phyloP scores from a whole-genome alignment of 2,113 vertebrate genomes.

The Bambusicola thoracicus region DNA sequence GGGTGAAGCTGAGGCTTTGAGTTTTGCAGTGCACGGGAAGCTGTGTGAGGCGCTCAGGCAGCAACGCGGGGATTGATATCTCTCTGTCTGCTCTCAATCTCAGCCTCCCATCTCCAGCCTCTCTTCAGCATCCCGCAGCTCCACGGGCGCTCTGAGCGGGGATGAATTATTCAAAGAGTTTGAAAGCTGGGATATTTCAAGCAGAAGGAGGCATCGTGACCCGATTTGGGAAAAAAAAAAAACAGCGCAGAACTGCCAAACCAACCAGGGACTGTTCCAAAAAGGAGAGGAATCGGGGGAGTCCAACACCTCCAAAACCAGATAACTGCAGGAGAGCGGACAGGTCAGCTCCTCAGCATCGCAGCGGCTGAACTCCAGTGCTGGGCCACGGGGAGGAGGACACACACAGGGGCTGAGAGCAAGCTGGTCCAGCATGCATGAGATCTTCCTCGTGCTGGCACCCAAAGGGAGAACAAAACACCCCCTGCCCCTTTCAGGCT shows the following conservation, averaged over 20 bases:
- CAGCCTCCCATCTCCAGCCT: not conserved
- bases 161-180: not conserved
- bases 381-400: not conserved
- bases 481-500: not conserved
- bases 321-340: not conserved
- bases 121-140: not conserved
- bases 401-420: not conserved
- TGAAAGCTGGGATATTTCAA: not conserved
- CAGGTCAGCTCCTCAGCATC: not conserved
- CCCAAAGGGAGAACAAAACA: not conserved
- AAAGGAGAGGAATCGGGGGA: not conserved
- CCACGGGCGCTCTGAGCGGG: rapidly evolving
- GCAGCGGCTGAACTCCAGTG: not conserved
- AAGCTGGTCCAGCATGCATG: not conserved
- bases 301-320: too few relatives aligned
- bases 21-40: rapidly evolving
- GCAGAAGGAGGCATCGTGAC: not conserved
- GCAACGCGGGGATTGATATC: not conserved
- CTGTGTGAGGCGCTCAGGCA: rapidly evolving
- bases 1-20: rapidly evolving
- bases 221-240: not conserved
- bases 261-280: not conserved
- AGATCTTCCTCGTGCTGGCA: not conserved
- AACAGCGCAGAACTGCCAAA: not conserved
- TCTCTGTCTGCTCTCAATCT: not conserved